Evolutionary conservation across 2,888 invertebrate genomes (phyloP), one percentile per base, ranked within the genome.

Genomic region (Caenorhabditis imperialis): DNA sequence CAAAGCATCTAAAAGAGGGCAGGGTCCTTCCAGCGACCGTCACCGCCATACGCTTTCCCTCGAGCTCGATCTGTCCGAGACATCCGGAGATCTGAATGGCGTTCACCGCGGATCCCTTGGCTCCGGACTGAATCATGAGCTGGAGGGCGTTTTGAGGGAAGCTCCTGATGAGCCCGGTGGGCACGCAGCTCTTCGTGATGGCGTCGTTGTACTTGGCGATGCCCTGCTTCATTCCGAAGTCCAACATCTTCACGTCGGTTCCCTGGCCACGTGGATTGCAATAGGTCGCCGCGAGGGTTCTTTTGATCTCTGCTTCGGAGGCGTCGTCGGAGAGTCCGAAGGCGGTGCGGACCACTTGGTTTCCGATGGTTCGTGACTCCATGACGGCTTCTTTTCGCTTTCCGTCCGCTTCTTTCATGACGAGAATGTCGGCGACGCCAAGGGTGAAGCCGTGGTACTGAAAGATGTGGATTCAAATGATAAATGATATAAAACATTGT

Each of bases 101-200:
- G 84, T 89, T 89, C 82, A 91, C 98, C 60, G 94, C 93, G 0
- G 96, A 95, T n/a, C 97, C 99, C 89, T 99, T 99, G 0, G 99
- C 99, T 74, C 99, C 99, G 18, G 98, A 96, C 85, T 94, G 92
- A 0, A 99, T 96, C 97, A 99, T 98, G 81, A 99, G 89, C 88
- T 98, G 97, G n/a, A 99, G 91, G 90, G 96, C 96, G 89, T 99
- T 99, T 18, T 92, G 90, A 0, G 99, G 98, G 88, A 99, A 99
- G 83, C 93, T 92, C 76, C 93, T 92, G 7, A 94, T 89, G 42
- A 99, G 90, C 1, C 97, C 97, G 69, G 91, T 81, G 0, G 94
- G 93, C 70, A 97, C 90, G 88, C 95, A 96, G 0, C 91, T 92
- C 92, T 92, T 93, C 86, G 95, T 95, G 63, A 99, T 96, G 45